Conservation (phyloP, 2,113 vertebrate species). For the Erythrolamprus reginae region DNA sequence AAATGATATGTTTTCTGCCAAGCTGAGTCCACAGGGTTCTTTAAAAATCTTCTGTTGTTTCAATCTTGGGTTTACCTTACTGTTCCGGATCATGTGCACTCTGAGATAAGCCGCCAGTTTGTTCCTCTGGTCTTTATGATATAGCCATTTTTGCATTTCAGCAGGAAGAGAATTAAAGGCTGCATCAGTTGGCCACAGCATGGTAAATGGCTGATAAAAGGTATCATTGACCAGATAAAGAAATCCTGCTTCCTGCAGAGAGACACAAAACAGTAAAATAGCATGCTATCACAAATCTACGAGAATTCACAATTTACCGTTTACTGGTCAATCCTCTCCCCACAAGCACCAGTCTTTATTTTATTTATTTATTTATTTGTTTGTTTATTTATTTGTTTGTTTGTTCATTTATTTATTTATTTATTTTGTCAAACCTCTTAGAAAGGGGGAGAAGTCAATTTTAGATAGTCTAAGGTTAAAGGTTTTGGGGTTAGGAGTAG, state of each 20-base stretch:
- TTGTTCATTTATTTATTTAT: too few species aligned
- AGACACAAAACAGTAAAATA: background rate
- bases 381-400: too few species aligned
- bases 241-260: conserved; percentile 73
- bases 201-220: conserved; percentile 80
- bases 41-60: rapidly evolving
- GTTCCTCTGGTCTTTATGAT: conserved; percentile 77
- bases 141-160: conserved; percentile 78
- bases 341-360: background rate
- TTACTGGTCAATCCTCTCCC: background rate
- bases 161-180: conserved; percentile 73
- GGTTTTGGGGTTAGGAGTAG: too few species aligned
- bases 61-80: conserved; percentile 62
- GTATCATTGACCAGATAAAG: conserved; percentile 68
- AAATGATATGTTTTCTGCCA: background rate
- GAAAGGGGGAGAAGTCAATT: too few species aligned
- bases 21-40: background rate
- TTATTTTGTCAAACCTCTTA: too few species aligned
- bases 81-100: conserved; percentile 80
- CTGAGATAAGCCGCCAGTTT: conserved; percentile 79
- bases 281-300: background rate
- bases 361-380: too few species aligned
- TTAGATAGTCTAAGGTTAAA: too few species aligned
- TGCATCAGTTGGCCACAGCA: conserved; percentile 89
- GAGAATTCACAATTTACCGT: background rate